Conservation (phyloP, 1,140 invertebrate species). For the Cydia pomonella region DNA sequence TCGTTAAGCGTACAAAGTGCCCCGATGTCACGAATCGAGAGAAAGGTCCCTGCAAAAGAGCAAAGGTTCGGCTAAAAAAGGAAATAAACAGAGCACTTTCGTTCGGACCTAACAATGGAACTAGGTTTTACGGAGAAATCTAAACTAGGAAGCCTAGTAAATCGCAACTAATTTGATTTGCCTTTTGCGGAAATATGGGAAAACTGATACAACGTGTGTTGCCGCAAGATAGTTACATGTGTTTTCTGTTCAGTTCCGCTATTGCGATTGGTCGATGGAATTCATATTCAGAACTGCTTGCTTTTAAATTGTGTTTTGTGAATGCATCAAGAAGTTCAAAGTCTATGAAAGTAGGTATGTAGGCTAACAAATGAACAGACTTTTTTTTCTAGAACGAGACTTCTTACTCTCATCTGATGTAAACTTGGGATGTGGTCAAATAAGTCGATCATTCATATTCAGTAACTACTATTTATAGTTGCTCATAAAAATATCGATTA, state of each 20-base stretch:
- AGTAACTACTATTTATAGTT: too few relatives aligned
- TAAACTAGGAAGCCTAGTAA: conserved; percentile 5
- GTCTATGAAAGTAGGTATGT: too few relatives aligned
- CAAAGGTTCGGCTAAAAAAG: neutral
- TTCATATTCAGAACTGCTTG: too few relatives aligned
- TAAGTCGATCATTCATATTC: too few relatives aligned
- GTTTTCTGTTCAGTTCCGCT: neutral
- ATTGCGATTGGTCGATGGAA: neutral
- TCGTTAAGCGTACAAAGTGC: conserved; percentile 1
- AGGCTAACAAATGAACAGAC: too few relatives aligned
- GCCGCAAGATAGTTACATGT: neutral
- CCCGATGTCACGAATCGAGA: conserved; percentile 11
- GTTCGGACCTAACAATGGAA: neutral
- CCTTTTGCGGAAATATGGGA: conserved; percentile 11
- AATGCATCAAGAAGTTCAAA: too few relatives aligned
- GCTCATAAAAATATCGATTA: too few relatives aligned
- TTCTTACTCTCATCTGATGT: too few relatives aligned
- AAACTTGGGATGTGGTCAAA: too few relatives aligned
- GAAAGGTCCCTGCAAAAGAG: neutral
- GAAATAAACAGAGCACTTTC: neutral
- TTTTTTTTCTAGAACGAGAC: too few relatives aligned
- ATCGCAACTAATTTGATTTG: conserved; percentile 3
- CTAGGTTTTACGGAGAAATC: neutral
- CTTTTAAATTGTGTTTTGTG: too few relatives aligned
- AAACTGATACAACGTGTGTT: neutral